Conservation (phyloP, 2,113 vertebrate species). For the Dascyllus trimaculatus region DNA sequence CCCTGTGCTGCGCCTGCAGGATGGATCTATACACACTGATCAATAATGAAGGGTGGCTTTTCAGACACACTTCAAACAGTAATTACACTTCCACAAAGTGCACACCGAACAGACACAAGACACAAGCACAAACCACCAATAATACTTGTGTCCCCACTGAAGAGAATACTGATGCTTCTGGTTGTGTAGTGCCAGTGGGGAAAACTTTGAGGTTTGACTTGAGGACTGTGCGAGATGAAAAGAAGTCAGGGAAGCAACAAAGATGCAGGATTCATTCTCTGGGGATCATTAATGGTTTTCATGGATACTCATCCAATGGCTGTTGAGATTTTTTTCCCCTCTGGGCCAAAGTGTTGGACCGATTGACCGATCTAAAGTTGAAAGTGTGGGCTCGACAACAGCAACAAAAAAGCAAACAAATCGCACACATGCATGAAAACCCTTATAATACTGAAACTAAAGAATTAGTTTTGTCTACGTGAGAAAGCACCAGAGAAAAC, state of each 20-base stretch:
- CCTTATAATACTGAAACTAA: neutral
- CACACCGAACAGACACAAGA: slow-evolving; percentile 1
- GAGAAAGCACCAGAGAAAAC: neutral
- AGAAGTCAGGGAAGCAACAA: neutral
- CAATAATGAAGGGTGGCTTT: slow-evolving; percentile 41
- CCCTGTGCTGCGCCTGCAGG: slow-evolving; percentile 23
- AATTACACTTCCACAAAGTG: slow-evolving; percentile 42
- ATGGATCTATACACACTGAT: slow-evolving; percentile 45
- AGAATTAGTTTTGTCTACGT: neutral
- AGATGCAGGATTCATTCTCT: slow-evolving; percentile 1
- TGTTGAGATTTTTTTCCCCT: too few species aligned
- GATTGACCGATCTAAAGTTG: neutral
- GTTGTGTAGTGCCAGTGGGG: slow-evolving; percentile 5
- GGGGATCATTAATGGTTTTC: neutral
- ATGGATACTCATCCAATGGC: neutral
- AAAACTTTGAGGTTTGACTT: neutral
- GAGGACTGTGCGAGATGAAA: neutral
- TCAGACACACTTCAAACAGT: neutral
- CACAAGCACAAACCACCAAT: slow-evolving; percentile 6
- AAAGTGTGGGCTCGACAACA: too few species aligned
- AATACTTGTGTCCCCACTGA: slow-evolving; percentile 10
- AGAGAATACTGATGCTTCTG: neutral
- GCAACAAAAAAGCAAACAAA: too few species aligned
- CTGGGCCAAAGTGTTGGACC: neutral
- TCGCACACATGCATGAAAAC: neutral